Base-by-base conservation (phyloP, 1,140 invertebrate species). In the Zaprionus gabonicus region DNA sequence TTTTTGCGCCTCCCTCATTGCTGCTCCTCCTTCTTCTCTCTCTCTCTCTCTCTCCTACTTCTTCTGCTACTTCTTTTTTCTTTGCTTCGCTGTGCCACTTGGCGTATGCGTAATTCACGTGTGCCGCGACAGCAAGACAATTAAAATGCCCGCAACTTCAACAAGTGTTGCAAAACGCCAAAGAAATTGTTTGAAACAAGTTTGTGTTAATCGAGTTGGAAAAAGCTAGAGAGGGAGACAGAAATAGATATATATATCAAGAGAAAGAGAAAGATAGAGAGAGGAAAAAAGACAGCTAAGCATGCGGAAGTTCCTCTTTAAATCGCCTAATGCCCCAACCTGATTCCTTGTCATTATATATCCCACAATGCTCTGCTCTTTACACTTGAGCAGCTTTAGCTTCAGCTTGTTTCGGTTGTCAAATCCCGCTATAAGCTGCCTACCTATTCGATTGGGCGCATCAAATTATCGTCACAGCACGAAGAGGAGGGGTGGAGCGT, bases 91-190 rank as follows among this genome's bases (percentile, higher is more conserved):
- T 36, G 23, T 38, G 15, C 12, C 12, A 13, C 57, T 13, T 13
- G n/a, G 51, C 69, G 69, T 71, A 71, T 71, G 38, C 53, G 69
- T 49, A 71, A 71, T 56, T 71, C 38, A 44, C 60, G 13, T 63
- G 15, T 38, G 23, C 10, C 67, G 15, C 65, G 67, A 66, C 72
- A 38, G 71, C 81, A 57, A 70, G 76, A 82, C 66, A 83, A 85
- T 85, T 84, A 78, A 84, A 78, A 25, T 70, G 58, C 55, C 56
- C 63, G 46, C 72, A 75, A 57, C 75, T 71, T 71, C 82, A 84
- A 85, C 82, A 84, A 84, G 82, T 84, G 81, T 80, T 69, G 34
- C 27, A n/a, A 56, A 46, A 31, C 28, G 46, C 17, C 53, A 27
- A n/a, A 27, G 56, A 62, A 44, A 7, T 53, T 57, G 15, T 46